A percentile compares a stretch with the other conserved stretches of the same genome.
These are phyloP conservation scores for Blomia tropicalis DNA, from an alignment of 2,888 invertebrate genomes.

Conservation along the genomic window DNA sequence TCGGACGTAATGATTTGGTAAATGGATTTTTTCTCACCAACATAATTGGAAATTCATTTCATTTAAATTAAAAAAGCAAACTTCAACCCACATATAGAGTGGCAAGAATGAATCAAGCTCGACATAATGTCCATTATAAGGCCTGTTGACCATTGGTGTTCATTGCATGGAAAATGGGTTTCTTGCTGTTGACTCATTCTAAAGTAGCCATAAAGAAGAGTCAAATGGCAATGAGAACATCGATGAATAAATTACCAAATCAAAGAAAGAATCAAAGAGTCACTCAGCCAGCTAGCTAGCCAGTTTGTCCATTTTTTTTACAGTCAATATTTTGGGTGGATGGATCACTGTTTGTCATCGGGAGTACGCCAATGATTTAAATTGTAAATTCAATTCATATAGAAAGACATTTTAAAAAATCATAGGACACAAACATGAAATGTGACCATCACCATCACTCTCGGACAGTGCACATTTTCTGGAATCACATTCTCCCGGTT, in stretches of 20 bases:
- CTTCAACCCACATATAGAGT: too few species aligned
- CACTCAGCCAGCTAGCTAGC: neutral
- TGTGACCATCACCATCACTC: too few species aligned
- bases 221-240: too few species aligned
- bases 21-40: neutral
- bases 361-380: too few species aligned
- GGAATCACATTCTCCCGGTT: too few species aligned
- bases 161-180: neutral
- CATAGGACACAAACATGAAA: too few species aligned
- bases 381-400: too few species aligned
- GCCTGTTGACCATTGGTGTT: neutral
- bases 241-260: conserved; percentile 13
- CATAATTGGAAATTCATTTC: neutral
- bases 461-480: too few species aligned
- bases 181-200: neutral
- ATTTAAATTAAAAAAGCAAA: conserved; percentile 2
- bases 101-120: neutral
- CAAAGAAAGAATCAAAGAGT: neutral
- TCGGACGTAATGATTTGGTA: neutral
- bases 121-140: conserved; percentile 10
- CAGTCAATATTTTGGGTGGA: too few species aligned
- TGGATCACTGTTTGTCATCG: too few species aligned
- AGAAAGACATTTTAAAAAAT: too few species aligned
- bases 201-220: neutral
- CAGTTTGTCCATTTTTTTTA: too few species aligned